phyloP scores from a whole-genome alignment of 2,113 vertebrate genomes.

The Nematolebias whitei region DNA sequence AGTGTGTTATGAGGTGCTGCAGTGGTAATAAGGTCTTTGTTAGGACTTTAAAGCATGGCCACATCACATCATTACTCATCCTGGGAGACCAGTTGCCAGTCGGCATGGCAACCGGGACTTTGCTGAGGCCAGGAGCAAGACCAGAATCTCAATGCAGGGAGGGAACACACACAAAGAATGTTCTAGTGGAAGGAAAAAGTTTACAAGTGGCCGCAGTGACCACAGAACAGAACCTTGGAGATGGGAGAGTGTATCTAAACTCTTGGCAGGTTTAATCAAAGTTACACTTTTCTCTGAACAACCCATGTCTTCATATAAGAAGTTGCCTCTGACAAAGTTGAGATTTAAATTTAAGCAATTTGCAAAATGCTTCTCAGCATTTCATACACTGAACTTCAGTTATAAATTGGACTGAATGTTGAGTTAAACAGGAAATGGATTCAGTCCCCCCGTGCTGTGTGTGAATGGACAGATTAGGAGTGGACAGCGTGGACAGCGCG shows the following conservation, averaged over 20 bases:
- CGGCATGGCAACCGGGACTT: constrained; percentile 81
- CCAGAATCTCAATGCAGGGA: constrained; percentile 82
- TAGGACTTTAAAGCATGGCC: constrained; percentile 80
- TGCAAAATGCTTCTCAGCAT: no score
- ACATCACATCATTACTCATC: constrained; percentile 86
- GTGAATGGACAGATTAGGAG: constrained; percentile 56
- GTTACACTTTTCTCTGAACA: constrained; percentile 1
- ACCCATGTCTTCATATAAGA: not conserved
- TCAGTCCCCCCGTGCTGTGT: constrained; percentile 38
- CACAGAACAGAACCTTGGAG: constrained; percentile 30
- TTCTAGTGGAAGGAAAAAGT: constrained; percentile 70
- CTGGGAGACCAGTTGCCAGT: constrained; percentile 82
- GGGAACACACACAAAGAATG: constrained; percentile 64
- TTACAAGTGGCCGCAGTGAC: constrained; percentile 71
- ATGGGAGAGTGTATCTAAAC: constrained; percentile 39
- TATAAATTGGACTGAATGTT: constrained; percentile 10
- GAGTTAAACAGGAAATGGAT: constrained; percentile 46
- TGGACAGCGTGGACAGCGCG: constrained; percentile 45
- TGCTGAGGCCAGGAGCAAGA: constrained; percentile 79
- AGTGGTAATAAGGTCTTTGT: constrained; percentile 85
- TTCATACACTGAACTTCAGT: not conserved
- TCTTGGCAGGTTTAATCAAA: constrained; percentile 14
- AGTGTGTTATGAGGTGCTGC: constrained; percentile 81
- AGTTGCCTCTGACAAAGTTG: not conserved
- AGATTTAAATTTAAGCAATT: not conserved